Evolutionary conservation across 2,113 vertebrate species (phyloP).

Genomic region (Phodopus roborovskii): DNA sequence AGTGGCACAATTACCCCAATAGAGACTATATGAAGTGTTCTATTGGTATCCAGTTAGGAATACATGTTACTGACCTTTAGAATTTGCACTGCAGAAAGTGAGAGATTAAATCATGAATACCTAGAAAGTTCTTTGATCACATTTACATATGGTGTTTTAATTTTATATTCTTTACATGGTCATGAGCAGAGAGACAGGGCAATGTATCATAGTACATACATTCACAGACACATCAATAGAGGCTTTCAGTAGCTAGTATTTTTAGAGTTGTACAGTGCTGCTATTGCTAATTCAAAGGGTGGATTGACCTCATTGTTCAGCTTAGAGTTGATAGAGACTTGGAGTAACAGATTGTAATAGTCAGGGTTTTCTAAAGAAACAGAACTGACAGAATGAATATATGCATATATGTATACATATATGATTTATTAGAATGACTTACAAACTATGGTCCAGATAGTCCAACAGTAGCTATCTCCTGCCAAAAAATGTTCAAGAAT

Average conservation of each 20-base stretch:
- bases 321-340: neutral
- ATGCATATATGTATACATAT: neutral
- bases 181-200: neutral
- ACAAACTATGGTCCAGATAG: neutral
- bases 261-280: neutral
- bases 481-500: neutral
- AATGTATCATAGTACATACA: neutral
- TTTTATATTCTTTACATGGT: neutral
- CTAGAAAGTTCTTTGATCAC: neutral
- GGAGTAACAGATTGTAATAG: neutral
- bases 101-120: neutral
- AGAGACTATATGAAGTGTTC: neutral
- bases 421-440: neutral
- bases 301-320: neutral
- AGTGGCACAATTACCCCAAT: neutral
- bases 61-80: neutral
- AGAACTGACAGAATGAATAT: neutral
- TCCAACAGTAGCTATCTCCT: neutral
- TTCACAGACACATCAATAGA: neutral
- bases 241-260: neutral
- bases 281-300: neutral
- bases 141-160: neutral
- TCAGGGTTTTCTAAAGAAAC: neutral
- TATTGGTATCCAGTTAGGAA: neutral
- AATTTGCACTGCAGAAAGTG: neutral